Percentiles rank a stretch among this genome's conserved stretches.
Evolutionary conservation across 35 echinoderm and acorn worm genomes (phyloP).

Genomic region (Acanthaster planci): DNA sequence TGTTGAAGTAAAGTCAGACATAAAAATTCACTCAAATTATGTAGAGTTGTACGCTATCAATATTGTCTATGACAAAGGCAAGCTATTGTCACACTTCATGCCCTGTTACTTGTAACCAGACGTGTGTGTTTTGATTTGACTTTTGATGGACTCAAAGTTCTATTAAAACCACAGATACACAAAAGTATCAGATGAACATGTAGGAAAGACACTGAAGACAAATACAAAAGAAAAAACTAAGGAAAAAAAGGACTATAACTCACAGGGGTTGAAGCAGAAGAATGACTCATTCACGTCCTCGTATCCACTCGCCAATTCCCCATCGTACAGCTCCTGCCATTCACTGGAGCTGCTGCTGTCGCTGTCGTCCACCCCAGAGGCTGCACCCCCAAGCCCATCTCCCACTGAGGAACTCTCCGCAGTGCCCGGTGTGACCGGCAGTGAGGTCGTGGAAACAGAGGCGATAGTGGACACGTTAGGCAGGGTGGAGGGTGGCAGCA

Average conservation of each 20-base stretch:
- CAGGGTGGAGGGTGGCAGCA: neutral
- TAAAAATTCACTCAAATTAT: no score
- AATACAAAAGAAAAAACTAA: no score
- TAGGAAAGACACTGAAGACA: no score
- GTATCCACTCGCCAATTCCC: neutral
- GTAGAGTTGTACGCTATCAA: no score
- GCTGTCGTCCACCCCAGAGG: neutral
- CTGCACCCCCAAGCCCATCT: conserved; percentile 9
- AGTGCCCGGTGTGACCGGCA: neutral
- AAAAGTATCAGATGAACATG: no score
- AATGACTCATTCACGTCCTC: neutral
- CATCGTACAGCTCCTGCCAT: neutral
- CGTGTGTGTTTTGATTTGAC: no score
- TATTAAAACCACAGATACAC: no score
- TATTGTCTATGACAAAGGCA: no score
- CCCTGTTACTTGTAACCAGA: no score
- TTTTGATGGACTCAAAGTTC: no score
- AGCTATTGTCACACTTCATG: no score
- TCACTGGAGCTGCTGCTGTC: neutral
- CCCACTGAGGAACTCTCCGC: neutral
- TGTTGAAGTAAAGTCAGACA: no score
- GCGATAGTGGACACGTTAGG: neutral
- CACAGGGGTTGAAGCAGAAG: conserved; percentile 19
- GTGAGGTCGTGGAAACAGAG: neutral
- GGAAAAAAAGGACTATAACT: neutral